Base-by-base conservation (phyloP, 2,888 invertebrate species). In the Artemia sinica region DNA sequence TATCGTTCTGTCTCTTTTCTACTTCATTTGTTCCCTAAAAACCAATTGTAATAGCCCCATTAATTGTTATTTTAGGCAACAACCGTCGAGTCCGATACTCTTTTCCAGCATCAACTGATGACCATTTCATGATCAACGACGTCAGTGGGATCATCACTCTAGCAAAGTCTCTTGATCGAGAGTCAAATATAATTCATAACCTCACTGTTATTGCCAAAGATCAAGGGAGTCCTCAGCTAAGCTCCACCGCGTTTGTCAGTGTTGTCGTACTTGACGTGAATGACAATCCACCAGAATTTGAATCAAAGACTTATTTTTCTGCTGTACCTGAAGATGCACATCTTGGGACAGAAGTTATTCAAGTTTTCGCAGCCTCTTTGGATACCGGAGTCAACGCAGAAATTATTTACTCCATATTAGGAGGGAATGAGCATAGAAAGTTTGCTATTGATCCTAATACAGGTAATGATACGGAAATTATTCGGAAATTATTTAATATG, bases 221-320 rank as follows among this genome's bases (percentile, higher is more conserved):
- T 80, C 85, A 85, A 73, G 94, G 94, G 28, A 81, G 80, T 0
- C 91, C 92, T 0, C 83, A 85, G 74, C 80, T 86, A 71, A 84
- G 84, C 70, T 85, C 85, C 73, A 79, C 83, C 4, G 84, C 87
- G 49, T 81, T 82, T 71, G 80, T 92, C 71, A 83, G 86, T 50
- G 86, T 93, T 66, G 86, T 88, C 75, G 89, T 93, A 18, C 86
- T 90, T 76, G 94, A 95, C 78, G 89, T 93, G 72, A 73, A 81
- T 74, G 95, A 96, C 79, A 95, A 95, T 81, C 92, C 94, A 49
- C 97, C 97, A 11, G 91, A 91, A 79, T 97, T 97, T 78, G 86
- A 79, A 66, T 84, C 86, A 71, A 86, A 86, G 74, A 84, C 85
- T 72, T 95, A 94, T 78, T 84, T 83, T 73, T 86, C 88, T 28